A percentile compares a stretch with the other conserved stretches of the same genome.
Conservation (phyloP, 1,140 invertebrate genomes). For the Bombus impatiens region DNA sequence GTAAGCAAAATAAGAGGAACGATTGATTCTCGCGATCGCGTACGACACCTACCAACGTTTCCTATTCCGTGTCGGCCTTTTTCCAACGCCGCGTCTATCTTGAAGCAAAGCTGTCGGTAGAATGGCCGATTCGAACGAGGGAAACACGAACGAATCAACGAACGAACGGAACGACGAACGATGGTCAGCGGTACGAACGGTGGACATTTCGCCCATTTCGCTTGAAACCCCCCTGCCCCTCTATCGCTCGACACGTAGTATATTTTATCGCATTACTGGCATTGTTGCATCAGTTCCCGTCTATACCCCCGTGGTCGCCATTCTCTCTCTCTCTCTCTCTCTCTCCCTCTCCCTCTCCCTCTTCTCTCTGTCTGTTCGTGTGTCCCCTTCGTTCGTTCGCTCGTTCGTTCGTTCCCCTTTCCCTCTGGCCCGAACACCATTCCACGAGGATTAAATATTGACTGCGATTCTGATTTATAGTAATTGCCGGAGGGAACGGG, state of each 20-base stretch:
- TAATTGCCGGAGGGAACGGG: conserved; percentile 76
- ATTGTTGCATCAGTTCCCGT: conserved; percentile 75
- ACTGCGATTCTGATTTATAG: conserved; percentile 82
- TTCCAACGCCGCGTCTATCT: conserved; percentile 52
- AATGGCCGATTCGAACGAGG: conserved; percentile 40
- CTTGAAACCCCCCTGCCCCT: conserved; percentile 27
- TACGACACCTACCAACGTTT: conserved; percentile 1
- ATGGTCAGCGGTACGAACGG: conserved; percentile 64
- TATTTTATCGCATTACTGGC: conserved; percentile 79
- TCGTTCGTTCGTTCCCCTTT: conserved; percentile 32
- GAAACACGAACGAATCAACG: conserved; percentile 38
- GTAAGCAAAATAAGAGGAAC: conserved; percentile 4
- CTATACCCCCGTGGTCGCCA: conserved; percentile 57
- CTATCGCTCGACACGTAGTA: conserved; percentile 68
- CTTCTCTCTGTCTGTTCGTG: conserved; percentile 16
- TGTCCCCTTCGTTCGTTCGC: conserved; percentile 33
- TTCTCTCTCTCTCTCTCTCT: conserved; percentile 43
- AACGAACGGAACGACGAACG: conserved; percentile 37
- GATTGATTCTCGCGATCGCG: conserved; percentile 45
- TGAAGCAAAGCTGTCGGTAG: conserved; percentile 39
- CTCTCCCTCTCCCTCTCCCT: neutral
- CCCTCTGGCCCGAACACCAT: conserved; percentile 72
- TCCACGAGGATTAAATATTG: conserved; percentile 81
- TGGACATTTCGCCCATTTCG: conserved; percentile 66
- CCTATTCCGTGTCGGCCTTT: conserved; percentile 48